Percentiles rank a stretch among this genome's conserved stretches.
Conservation (phyloP, 64 coral and sea anemone genomes). For the Pachyseris speciosa region DNA sequence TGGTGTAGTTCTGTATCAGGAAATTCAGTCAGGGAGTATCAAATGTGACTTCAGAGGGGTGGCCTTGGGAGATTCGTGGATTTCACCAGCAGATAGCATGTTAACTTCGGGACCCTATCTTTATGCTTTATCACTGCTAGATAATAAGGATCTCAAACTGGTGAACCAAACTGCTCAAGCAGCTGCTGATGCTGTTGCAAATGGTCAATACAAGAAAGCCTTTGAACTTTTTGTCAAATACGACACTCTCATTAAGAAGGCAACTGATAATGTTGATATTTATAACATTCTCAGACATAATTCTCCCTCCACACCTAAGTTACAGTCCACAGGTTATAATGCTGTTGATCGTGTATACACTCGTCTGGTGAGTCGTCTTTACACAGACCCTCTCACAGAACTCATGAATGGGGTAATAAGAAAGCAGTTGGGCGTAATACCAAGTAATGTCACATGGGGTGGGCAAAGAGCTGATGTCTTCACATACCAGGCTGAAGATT, state of each 20-base stretch:
- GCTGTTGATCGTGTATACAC: constrained; percentile 66
- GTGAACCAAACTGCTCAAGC: constrained; percentile 65
- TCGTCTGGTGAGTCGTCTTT: constrained; percentile 68
- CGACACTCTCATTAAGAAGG: constrained; percentile 59
- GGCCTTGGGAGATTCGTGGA: constrained; percentile 96
- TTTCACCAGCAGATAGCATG: constrained; percentile 94
- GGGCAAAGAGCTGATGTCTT: constrained; percentile 81
- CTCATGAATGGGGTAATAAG: constrained; percentile 98
- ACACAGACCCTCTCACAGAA: constrained; percentile 61
- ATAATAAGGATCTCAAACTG: constrained; percentile 63
- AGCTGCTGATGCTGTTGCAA: constrained; percentile 81
- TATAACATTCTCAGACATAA: constrained; percentile 94
- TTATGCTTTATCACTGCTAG: constrained; percentile 83
- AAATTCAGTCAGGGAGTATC: constrained; percentile 64
- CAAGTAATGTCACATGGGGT: constrained; percentile 84
- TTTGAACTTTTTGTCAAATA: constrained; percentile 73
- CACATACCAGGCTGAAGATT: constrained; percentile 76
- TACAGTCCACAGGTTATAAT: constrained; percentile 3
- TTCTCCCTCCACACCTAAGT: constrained; percentile 22
- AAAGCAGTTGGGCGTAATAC: constrained; percentile 93
- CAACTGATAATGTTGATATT: constrained; percentile 93
- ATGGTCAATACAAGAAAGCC: constrained; percentile 65
- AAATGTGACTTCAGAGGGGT: constrained; percentile 88
- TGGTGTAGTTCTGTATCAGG: constrained; percentile 88
- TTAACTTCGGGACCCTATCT: constrained; percentile 94